Conservation (phyloP, 2,113 vertebrate species). For the Labeo catla region DNA sequence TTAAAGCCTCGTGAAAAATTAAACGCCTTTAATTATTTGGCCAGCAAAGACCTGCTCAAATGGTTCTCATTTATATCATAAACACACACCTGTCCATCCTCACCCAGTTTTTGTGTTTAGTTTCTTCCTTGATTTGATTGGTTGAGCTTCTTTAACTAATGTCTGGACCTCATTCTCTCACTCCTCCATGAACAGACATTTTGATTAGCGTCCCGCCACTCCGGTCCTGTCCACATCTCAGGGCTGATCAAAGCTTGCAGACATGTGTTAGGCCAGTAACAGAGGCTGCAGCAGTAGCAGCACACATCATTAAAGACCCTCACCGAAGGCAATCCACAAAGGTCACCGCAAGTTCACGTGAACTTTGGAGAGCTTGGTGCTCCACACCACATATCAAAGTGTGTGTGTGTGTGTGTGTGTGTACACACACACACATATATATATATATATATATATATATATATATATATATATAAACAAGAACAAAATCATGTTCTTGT, state of each 20-base stretch:
- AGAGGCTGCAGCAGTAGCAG: slow-evolving; percentile 48
- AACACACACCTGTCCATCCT: neutral
- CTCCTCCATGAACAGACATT: slow-evolving; percentile 37
- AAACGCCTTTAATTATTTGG: neutral
- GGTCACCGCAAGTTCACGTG: slow-evolving; percentile 57
- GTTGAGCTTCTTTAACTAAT: slow-evolving; percentile 10
- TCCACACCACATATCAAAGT: neutral
- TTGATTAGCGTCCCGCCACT: slow-evolving; percentile 51
- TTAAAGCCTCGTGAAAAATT: neutral
- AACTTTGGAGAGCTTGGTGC: slow-evolving; percentile 27
- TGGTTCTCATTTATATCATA: neutral
- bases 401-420: too few relatives aligned
- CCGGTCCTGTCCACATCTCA: slow-evolving; percentile 13
- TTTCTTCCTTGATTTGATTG: slow-evolving; percentile 11
- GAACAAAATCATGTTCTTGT: slow-evolving; percentile 13
- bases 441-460: too few relatives aligned
- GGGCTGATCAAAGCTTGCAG: slow-evolving; percentile 63
- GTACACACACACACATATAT: too few relatives aligned
- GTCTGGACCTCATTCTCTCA: slow-evolving; percentile 46
- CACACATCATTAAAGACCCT: slow-evolving; percentile 60
- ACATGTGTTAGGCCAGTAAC: slow-evolving; percentile 57
- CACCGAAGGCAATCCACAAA: slow-evolving; percentile 29
- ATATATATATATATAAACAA: too few relatives aligned
- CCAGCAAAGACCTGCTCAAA: slow-evolving; percentile 3
- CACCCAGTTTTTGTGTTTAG: neutral